A percentile compares a stretch with the other conserved stretches of the same genome.
Evolutionary conservation across 2,797 vertebrate species (phyloP).

Genomic region (Squalus acanthias): DNA sequence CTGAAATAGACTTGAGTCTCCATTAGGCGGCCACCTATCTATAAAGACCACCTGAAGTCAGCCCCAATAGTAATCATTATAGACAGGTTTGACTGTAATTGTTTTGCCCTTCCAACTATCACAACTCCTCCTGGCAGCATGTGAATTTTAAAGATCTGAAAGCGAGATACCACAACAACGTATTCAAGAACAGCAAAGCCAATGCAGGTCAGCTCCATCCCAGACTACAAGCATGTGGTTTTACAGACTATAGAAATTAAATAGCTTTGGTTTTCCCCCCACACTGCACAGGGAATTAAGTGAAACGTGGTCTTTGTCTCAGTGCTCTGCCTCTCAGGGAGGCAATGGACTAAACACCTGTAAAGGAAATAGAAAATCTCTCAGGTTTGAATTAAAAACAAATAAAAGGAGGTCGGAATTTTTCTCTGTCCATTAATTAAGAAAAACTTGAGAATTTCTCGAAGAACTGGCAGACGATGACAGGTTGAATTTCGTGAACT

Average conservation of each 20-base stretch:
- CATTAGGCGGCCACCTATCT: background rate
- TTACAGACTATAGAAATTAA: background rate
- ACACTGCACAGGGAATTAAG: background rate
- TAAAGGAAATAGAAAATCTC: slow-evolving; percentile 20
- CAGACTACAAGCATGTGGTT: background rate
- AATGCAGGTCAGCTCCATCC: background rate
- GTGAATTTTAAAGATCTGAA: background rate
- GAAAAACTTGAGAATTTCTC: background rate
- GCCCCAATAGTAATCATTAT: background rate
- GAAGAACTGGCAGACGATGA: background rate
- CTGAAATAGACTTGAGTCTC: background rate
- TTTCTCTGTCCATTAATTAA: background rate
- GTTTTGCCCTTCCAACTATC: slow-evolving; percentile 2
- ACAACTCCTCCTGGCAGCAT: background rate
- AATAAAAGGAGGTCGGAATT: background rate
- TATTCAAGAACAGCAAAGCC: background rate
- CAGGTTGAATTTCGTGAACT: background rate
- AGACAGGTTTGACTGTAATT: background rate
- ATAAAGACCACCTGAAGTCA: background rate
- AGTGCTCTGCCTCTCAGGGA: background rate
- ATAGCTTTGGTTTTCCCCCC: background rate
- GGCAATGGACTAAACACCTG: slow-evolving; percentile 23
- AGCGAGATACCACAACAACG: background rate
- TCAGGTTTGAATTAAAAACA: background rate
- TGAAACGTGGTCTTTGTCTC: background rate